phyloP scores from a whole-genome alignment of 2,888 invertebrate species.

The Tethea ocularis region DNA sequence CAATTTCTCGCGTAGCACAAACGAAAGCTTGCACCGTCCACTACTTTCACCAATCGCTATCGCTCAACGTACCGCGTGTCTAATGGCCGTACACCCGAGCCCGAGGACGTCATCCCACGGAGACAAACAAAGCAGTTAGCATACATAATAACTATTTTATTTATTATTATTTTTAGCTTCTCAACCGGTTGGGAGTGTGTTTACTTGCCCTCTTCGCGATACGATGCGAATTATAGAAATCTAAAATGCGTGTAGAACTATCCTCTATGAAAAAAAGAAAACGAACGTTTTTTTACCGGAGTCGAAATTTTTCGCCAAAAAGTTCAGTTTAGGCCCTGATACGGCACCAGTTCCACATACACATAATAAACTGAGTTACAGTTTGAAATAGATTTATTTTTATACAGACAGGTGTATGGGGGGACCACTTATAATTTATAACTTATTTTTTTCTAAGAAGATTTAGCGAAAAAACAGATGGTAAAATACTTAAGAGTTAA shows the following conservation, averaged over 20 bases:
- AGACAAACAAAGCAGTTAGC: conserved; percentile 56
- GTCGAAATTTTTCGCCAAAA: too few species aligned
- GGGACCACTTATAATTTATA: too few species aligned
- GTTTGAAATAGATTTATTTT: too few species aligned
- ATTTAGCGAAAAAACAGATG: too few species aligned
- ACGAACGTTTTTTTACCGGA: too few species aligned
- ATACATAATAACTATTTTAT: conserved; percentile 43
- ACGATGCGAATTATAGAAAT: background rate
- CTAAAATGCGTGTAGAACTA: background rate
- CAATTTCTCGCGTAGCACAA: background rate
- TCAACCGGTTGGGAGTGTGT: conserved; percentile 26
- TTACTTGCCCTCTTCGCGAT: conserved; percentile 15
- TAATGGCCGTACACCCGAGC: conserved; percentile 13
- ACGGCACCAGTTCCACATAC: too few species aligned
- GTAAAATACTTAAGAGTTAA: too few species aligned
- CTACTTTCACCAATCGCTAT: conserved; percentile 13
- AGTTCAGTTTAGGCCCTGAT: too few species aligned
- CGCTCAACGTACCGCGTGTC: conserved; percentile 15
- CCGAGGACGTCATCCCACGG: conserved; percentile 26
- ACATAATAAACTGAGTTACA: too few species aligned
- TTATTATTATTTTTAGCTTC: conserved; percentile 41
- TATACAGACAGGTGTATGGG: too few species aligned
- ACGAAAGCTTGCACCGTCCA: background rate
- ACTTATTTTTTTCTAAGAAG: too few species aligned
- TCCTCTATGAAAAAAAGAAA: too few species aligned